These are phyloP conservation scores for Druon quercuslanigerum DNA, from an alignment of 1,140 invertebrate species.

Conservation along the genomic window DNA sequence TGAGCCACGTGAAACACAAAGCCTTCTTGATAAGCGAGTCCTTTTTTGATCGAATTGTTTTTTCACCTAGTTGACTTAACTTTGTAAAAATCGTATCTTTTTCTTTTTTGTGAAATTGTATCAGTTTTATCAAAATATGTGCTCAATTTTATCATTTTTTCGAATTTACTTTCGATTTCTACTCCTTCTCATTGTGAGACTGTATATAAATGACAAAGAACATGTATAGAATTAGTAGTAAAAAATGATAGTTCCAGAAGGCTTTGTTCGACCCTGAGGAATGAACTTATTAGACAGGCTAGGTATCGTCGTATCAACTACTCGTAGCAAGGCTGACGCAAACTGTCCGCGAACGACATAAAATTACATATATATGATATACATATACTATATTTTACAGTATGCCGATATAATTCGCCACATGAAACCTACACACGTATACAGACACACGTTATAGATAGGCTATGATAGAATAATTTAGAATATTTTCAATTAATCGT, in stretches of 20 bases:
- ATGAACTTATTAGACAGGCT: slow-evolving; percentile 57
- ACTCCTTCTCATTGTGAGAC: background rate
- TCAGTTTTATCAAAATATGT: background rate
- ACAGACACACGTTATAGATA: slow-evolving; percentile 68
- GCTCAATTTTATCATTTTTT: background rate
- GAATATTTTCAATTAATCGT: slow-evolving; percentile 65
- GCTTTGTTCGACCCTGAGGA: slow-evolving; percentile 44
- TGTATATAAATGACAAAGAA: slow-evolving; percentile 27
- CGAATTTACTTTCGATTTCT: background rate
- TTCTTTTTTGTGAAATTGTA: slow-evolving; percentile 33
- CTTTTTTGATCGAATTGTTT: slow-evolving; percentile 13
- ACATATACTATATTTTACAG: slow-evolving; percentile 29
- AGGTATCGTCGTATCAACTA: slow-evolving; percentile 55
- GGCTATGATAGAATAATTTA: slow-evolving; percentile 75
- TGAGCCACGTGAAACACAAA: slow-evolving; percentile 56
- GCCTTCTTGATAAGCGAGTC: slow-evolving; percentile 53
- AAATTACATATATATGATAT: slow-evolving; percentile 34
- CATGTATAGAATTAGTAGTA: slow-evolving; percentile 30
- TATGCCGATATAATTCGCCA: slow-evolving; percentile 17
- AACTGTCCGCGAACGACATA: slow-evolving; percentile 30
- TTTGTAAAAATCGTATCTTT: background rate
- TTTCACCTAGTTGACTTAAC: background rate
- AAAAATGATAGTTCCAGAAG: slow-evolving; percentile 47
- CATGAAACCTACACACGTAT: slow-evolving; percentile 44
- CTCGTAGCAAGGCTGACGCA: slow-evolving; percentile 41